phyloP scores from a whole-genome alignment of 2,888 invertebrate genomes.

The Panzeria rudis region DNA sequence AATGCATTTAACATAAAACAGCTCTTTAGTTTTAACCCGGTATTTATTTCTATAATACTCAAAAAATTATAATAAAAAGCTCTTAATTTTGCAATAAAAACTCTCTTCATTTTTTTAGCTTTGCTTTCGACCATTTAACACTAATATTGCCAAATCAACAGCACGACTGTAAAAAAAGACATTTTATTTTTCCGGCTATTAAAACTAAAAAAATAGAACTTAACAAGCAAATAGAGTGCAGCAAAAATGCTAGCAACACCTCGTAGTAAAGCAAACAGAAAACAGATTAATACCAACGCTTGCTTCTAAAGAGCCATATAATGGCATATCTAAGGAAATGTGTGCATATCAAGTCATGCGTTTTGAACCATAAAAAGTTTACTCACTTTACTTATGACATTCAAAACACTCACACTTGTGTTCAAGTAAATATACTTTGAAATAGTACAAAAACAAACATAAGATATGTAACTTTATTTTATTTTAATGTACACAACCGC shows the following conservation, averaged over 20 bases:
- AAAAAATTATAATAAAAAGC: background rate
- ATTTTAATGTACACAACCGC: background rate
- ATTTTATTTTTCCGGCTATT: conserved; percentile 1
- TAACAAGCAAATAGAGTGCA: conserved; percentile 28
- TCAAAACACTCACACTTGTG: conserved; percentile 24
- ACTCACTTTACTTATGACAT: conserved; percentile 61
- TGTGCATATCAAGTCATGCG: conserved; percentile 54
- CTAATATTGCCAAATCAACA: background rate
- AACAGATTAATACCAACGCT: background rate
- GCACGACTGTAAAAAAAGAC: background rate
- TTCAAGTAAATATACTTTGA: background rate
- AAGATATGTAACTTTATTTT: background rate
- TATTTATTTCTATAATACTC: background rate
- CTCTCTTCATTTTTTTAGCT: background rate
- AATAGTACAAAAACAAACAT: background rate
- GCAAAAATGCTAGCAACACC: conserved; percentile 29
- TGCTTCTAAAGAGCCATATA: background rate
- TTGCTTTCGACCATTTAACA: background rate
- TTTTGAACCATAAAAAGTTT: conserved; percentile 68
- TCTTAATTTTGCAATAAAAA: background rate
- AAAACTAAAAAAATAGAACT: conserved; percentile 22
- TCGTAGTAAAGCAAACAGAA: background rate
- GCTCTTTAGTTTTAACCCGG: background rate
- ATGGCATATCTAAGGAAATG: background rate
- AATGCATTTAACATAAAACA: background rate